Evolutionary conservation across 2,888 invertebrate genomes (phyloP).

Genomic region (Cryptophagus acutangulus): DNA sequence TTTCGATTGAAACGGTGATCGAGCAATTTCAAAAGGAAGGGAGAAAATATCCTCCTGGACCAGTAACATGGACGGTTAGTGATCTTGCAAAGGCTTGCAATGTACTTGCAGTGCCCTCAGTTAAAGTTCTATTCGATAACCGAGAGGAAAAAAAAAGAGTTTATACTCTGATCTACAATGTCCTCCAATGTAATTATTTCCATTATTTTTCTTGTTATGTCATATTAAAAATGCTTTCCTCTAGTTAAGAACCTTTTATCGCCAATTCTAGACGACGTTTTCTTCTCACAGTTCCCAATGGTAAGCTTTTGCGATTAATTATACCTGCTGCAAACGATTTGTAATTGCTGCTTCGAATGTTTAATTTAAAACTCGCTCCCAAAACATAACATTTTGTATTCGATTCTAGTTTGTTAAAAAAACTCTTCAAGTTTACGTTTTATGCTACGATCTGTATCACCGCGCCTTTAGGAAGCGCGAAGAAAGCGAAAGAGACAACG

Average conservation of each 20-base stretch:
- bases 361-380: background rate
- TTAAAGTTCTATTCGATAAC: conserved; percentile 53
- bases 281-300: conserved; percentile 52
- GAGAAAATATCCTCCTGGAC: conserved; percentile 11
- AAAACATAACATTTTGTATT: too few species aligned
- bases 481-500: conserved; percentile 29
- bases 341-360: too few species aligned
- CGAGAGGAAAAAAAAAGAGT: conserved; percentile 71
- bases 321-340: too few species aligned
- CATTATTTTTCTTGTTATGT: conserved; percentile 2
- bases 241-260: conserved; percentile 66
- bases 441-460: conserved; percentile 66
- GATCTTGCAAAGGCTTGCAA: conserved; percentile 56
- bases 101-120: conserved; percentile 52
- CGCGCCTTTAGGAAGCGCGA: conserved; percentile 52
- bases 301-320: background rate
- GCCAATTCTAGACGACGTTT: conserved; percentile 59
- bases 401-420: conserved; percentile 34
- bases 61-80: conserved; percentile 45
- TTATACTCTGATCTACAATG: conserved; percentile 68
- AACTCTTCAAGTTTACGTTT: conserved; percentile 54
- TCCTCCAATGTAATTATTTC: conserved; percentile 63
- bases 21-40: conserved; percentile 11
- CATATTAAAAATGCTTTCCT: too few species aligned
- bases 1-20: conserved; percentile 23